These are phyloP conservation scores for Palythoa grandiflora DNA, from an alignment of 92 coral and sea anemone genomes.

Conservation along the genomic window DNA sequence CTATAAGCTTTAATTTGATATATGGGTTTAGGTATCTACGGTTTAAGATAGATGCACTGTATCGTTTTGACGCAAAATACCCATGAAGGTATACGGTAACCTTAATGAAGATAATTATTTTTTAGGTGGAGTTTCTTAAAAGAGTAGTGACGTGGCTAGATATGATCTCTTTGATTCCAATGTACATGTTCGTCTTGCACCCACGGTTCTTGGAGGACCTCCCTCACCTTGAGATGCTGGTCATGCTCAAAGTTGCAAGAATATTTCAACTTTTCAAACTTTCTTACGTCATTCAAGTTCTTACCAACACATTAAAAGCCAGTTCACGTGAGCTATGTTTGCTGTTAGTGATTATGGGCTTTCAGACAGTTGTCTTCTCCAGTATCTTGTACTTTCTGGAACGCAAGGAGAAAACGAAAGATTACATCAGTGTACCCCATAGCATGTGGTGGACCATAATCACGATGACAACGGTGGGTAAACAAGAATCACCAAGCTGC, in stretches of 20 bases:
- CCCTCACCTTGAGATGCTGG: constrained; percentile 84
- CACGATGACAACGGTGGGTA: constrained; percentile 98
- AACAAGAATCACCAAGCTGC: neutral
- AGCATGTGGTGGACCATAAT: constrained; percentile 99
- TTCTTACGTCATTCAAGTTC: constrained; percentile 96
- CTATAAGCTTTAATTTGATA: no score
- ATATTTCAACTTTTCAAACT: constrained; percentile 92
- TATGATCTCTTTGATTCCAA: constrained; percentile 81
- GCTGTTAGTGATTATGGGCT: constrained; percentile 86
- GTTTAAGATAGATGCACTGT: no score
- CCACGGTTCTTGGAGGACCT: constrained; percentile 51
- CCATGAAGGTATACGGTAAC: no score
- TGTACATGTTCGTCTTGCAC: constrained; percentile 75
- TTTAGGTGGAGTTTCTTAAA: constrained; percentile 69
- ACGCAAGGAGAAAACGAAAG: constrained; percentile 73
- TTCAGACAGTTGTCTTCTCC: constrained; percentile 91
- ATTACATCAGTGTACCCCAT: constrained; percentile 86
- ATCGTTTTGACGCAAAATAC: no score
- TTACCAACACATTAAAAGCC: constrained; percentile 92
- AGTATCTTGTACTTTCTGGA: constrained; percentile 91
- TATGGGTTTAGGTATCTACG: no score
- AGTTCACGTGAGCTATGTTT: constrained; percentile 89
- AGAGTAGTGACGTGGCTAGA: constrained; percentile 91
- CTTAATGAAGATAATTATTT: neutral
- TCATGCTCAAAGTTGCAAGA: constrained; percentile 86